These are phyloP conservation scores for Gorsachius magnificus DNA, from an alignment of 2,797 vertebrate species.

Conservation along the genomic window DNA sequence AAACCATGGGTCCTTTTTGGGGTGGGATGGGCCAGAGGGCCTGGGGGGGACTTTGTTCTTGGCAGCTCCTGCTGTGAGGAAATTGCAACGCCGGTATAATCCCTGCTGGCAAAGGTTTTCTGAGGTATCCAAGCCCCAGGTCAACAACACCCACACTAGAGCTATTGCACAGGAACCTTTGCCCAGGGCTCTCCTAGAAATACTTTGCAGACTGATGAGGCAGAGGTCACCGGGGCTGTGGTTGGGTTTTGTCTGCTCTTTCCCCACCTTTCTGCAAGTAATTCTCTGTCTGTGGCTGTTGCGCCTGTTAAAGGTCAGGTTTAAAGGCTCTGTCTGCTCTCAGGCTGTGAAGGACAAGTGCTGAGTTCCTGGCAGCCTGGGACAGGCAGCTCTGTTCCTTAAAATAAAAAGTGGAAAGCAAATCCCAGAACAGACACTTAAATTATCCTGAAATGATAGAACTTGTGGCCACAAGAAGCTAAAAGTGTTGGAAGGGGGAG, in stretches of 20 bases:
- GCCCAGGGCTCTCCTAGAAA: neutral
- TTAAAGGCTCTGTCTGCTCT: neutral
- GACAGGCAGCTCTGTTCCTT: neutral
- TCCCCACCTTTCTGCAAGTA: neutral
- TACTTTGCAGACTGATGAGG: neutral
- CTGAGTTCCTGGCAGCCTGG: neutral
- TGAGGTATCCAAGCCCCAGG: neutral
- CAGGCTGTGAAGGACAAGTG: neutral
- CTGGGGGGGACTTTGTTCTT: neutral
- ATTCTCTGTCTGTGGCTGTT: neutral
- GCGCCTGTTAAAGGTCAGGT: neutral
- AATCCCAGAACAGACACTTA: neutral
- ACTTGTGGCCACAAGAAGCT: neutral
- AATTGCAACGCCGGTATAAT: neutral
- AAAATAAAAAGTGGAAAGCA: neutral
- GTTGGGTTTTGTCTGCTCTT: neutral
- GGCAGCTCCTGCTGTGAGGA: neutral
- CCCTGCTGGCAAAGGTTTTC: neutral
- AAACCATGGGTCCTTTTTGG: neutral
- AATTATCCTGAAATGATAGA: neutral
- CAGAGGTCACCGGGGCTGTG: neutral
- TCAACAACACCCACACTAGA: neutral
- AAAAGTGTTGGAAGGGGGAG: neutral
- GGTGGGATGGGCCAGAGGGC: neutral
- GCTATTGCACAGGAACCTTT: conserved; percentile 26